phyloP scores from a whole-genome alignment of 2,797 vertebrate species.

The Neostethus bicornis region DNA sequence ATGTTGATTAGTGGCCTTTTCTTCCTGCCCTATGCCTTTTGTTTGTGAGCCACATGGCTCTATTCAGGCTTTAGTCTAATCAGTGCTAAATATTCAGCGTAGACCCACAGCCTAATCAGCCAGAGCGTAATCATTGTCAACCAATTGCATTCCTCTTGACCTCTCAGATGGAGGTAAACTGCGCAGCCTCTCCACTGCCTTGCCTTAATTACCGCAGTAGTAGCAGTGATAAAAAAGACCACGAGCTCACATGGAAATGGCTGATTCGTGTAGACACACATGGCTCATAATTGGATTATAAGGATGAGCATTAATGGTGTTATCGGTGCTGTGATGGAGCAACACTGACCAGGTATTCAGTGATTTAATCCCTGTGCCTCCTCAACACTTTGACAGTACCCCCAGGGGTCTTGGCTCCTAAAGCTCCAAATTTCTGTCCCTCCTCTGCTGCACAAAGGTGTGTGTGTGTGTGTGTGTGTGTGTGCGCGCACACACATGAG shows the following conservation, averaged over 20 bases:
- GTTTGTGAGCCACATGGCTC: conserved; percentile 67
- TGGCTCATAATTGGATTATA: conserved; percentile 79
- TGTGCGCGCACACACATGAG: conserved; percentile 42
- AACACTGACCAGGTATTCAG: conserved; percentile 64
- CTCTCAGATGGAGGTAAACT: conserved; percentile 77
- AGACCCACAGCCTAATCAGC: conserved; percentile 72
- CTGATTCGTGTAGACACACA: conserved; percentile 81
- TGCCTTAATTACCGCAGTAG: conserved; percentile 73
- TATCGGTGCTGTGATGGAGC: conserved; percentile 33
- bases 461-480: conserved; percentile 10
- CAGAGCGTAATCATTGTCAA: conserved; percentile 72
- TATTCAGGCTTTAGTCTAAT: conserved; percentile 68
- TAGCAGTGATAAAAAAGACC: conserved; percentile 69
- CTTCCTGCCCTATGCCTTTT: conserved; percentile 60
- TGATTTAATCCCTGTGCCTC: conserved; percentile 32
- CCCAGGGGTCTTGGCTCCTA: conserved; percentile 49
- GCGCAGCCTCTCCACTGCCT: conserved; percentile 65
- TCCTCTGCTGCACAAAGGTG: conserved; percentile 32
- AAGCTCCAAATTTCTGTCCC: conserved; percentile 49
- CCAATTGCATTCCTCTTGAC: conserved; percentile 79
- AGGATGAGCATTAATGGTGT: conserved; percentile 66
- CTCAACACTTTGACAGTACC: conserved; percentile 44
- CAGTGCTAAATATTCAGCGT: conserved; percentile 72
- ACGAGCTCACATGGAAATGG: conserved; percentile 71
- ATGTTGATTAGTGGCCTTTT: conserved; percentile 40